Percentiles rank a stretch among this genome's conserved stretches.
These are phyloP conservation scores for Melitaea athalia DNA, from an alignment of 2,888 invertebrate genomes.

Conservation along the genomic window DNA sequence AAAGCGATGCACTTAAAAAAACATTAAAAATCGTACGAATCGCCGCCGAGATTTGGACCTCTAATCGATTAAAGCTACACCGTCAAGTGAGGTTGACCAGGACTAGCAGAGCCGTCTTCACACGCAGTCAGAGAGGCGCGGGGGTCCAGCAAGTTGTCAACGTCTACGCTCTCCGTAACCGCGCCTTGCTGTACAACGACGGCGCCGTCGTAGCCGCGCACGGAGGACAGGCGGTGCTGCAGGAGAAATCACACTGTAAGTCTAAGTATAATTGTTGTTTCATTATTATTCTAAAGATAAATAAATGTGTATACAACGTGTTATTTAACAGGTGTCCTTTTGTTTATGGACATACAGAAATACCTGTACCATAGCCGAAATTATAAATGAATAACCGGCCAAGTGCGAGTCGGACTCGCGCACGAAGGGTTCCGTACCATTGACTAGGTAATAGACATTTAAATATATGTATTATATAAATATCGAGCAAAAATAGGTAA, in stretches of 20 bases:
- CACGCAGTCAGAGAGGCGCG: slow-evolving; percentile 83
- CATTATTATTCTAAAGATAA: no score
- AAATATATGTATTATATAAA: no score
- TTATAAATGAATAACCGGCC: no score
- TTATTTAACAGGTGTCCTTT: no score
- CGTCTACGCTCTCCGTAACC: slow-evolving; percentile 85
- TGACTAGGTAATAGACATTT: no score
- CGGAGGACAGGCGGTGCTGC: slow-evolving; percentile 88
- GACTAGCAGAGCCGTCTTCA: slow-evolving; percentile 64
- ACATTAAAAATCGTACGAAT: background rate
- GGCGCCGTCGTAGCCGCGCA: slow-evolving; percentile 86
- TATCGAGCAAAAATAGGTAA: no score
- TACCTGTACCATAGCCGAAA: no score
- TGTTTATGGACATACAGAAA: no score
- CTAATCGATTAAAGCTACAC: background rate
- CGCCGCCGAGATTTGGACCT: background rate
- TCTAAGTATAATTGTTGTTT: no score
- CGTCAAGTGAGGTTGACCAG: background rate
- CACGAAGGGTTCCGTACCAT: no score
- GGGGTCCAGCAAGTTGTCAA: slow-evolving; percentile 79
- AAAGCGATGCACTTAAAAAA: slow-evolving; percentile 17
- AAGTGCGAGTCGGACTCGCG: no score
- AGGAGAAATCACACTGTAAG: background rate
- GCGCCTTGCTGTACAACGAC: slow-evolving; percentile 86
- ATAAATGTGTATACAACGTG: no score